Evolutionary conservation across 2,888 invertebrate genomes (phyloP).

Genomic region (Epirrhoe alternata): DNA sequence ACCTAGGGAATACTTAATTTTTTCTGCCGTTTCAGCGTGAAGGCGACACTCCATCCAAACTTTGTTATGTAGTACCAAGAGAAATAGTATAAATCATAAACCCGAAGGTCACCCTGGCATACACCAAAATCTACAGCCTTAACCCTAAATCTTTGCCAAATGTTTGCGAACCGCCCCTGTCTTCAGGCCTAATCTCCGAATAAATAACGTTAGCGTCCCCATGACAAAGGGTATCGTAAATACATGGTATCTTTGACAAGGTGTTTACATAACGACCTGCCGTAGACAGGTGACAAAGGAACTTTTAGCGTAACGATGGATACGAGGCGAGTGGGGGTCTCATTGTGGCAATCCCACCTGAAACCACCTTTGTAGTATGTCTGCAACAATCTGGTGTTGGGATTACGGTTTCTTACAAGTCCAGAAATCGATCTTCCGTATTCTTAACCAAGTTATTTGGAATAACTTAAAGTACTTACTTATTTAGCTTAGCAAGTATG

Average conservation of each 20-base stretch:
- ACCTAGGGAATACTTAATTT: too few relatives aligned
- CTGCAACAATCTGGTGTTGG: too few relatives aligned
- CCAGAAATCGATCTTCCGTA: too few relatives aligned
- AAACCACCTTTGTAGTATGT: too few relatives aligned
- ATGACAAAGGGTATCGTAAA: conserved; percentile 31
- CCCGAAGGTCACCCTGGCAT: neutral
- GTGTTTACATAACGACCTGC: conserved; percentile 28
- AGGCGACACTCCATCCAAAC: too few relatives aligned
- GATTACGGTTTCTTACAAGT: too few relatives aligned
- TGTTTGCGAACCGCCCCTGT: conserved; percentile 27
- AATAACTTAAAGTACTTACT: too few relatives aligned
- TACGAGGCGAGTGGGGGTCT: neutral
- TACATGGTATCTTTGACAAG: conserved; percentile 28
- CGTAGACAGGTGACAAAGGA: conserved; percentile 16
- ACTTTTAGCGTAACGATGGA: conserved; percentile 1
- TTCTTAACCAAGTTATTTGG: too few relatives aligned
- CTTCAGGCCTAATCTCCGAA: conserved; percentile 24
- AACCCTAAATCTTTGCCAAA: conserved; percentile 23
- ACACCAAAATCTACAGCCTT: conserved; percentile 10
- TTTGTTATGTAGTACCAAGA: neutral
- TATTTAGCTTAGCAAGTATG: too few relatives aligned
- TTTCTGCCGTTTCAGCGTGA: too few relatives aligned
- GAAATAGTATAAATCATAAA: neutral
- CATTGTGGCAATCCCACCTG: too few relatives aligned
- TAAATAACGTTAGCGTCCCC: conserved; percentile 25